These are phyloP conservation scores for Porites lobata DNA, from an alignment of 92 coral and sea anemone genomes.

Conservation along the genomic window DNA sequence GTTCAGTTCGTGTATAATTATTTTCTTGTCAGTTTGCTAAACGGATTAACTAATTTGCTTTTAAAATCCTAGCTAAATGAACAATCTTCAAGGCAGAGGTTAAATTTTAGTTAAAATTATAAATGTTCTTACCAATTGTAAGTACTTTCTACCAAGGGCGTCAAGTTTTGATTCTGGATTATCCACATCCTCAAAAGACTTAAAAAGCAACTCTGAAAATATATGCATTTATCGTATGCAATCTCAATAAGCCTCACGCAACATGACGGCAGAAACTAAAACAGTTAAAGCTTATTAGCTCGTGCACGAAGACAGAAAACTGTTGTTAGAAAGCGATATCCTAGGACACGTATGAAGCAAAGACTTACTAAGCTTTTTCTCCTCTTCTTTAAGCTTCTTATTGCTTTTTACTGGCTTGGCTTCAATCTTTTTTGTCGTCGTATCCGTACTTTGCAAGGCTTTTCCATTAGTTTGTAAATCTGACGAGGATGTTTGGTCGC, in stretches of 20 bases:
- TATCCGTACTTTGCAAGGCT: conserved; percentile 31
- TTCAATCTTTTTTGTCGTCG: conserved; percentile 47
- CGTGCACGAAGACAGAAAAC: conserved; percentile 1
- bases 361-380: conserved; percentile 86
- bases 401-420: conserved; percentile 77
- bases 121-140: conserved; percentile 80
- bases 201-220: conserved; percentile 75
- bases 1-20: not conserved
- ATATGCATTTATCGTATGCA: no score
- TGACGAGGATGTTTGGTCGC: not conserved
- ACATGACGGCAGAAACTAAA: not conserved
- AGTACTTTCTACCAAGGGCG: conserved; percentile 90
- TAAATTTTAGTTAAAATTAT: not conserved
- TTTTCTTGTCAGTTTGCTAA: no score
- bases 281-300: not conserved
- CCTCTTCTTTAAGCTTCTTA: conserved; percentile 89
- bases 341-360: not conserved
- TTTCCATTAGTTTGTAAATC: not conserved
- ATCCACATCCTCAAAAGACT: conserved; percentile 76
- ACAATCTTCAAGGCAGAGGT: not conserved
- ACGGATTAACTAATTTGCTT: not conserved
- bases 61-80: not conserved
- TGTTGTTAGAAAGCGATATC: not conserved
- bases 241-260: not conserved
- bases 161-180: conserved; percentile 79